Evolutionary conservation across 2,888 invertebrate species (phyloP).

Genomic region (Cyclophora punctaria): DNA sequence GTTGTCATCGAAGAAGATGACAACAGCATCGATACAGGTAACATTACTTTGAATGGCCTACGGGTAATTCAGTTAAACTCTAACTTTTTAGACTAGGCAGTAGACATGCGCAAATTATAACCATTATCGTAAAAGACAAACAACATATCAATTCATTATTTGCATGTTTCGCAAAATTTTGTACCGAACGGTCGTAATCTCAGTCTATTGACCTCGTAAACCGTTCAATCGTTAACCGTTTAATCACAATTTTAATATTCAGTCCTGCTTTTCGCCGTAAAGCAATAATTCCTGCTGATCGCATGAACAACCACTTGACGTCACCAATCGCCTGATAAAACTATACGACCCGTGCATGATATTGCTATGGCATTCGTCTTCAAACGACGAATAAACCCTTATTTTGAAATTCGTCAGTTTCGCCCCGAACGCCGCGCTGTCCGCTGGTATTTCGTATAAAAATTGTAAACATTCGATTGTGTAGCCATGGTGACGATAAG

Average conservation of each 20-base stretch:
- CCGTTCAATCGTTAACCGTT: conserved; percentile 15
- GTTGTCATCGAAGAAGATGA: too few relatives aligned
- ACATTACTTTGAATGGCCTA: too few relatives aligned
- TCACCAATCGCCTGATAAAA: conserved; percentile 59
- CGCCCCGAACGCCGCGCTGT: conserved; percentile 50
- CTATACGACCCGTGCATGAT: conserved; percentile 47
- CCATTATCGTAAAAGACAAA: too few relatives aligned
- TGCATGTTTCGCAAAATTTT: conserved; percentile 16
- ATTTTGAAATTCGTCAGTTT: conserved; percentile 56
- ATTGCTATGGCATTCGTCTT: conserved; percentile 47
- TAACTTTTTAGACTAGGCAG: too few relatives aligned
- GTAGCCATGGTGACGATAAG: conserved; percentile 58
- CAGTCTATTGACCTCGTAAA: conserved; percentile 19
- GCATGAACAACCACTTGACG: conserved; percentile 46
- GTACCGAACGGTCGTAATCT: conserved; percentile 1
- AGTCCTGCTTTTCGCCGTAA: conserved; percentile 26
- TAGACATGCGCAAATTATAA: too few relatives aligned
- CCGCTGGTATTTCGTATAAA: conserved; percentile 31
- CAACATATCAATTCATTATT: conserved; percentile 1
- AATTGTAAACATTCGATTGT: conserved; percentile 28
- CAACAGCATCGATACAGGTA: too few relatives aligned
- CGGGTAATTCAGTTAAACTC: too few relatives aligned
- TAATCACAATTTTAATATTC: conserved; percentile 26
- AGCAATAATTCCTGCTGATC: conserved; percentile 30
- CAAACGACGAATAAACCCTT: conserved; percentile 48